phyloP scores from a whole-genome alignment of 2,113 vertebrate species.

The Microcebus ravelobensis region DNA sequence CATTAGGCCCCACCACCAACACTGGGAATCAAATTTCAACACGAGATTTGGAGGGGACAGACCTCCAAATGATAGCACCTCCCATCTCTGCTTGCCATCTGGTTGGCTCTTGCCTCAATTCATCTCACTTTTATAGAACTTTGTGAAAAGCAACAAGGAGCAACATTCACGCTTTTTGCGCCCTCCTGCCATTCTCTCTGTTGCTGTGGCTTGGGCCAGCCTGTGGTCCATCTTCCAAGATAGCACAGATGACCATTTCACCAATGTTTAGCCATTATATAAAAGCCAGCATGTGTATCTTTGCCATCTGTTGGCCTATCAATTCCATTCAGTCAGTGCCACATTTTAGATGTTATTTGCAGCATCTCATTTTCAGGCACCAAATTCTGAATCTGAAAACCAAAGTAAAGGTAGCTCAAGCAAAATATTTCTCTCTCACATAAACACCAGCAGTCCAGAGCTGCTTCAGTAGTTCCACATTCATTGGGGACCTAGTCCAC shows the following conservation, averaged over 20 bases:
- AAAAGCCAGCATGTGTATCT: neutral
- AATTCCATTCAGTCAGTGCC: neutral
- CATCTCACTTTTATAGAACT: neutral
- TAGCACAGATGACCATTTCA: neutral
- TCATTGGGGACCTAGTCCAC: neutral
- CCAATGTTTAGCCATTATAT: neutral
- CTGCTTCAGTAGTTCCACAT: neutral
- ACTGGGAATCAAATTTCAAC: neutral
- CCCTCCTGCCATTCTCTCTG: neutral
- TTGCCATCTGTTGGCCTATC: neutral
- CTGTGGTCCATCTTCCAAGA: neutral
- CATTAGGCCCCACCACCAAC: neutral
- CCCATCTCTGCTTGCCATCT: neutral
- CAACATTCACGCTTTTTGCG: neutral
- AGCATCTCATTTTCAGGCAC: neutral
- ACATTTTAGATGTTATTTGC: neutral
- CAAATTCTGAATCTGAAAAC: neutral
- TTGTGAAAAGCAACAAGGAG: neutral
- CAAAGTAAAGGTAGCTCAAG: conserved; percentile 1
- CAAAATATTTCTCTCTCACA: neutral
- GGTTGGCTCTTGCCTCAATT: neutral
- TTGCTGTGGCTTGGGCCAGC: neutral
- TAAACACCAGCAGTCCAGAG: neutral
- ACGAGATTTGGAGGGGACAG: neutral
- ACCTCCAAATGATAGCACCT: neutral